Base-by-base conservation (phyloP, 2,113 vertebrate genomes). In the Pionites leucogaster region DNA sequence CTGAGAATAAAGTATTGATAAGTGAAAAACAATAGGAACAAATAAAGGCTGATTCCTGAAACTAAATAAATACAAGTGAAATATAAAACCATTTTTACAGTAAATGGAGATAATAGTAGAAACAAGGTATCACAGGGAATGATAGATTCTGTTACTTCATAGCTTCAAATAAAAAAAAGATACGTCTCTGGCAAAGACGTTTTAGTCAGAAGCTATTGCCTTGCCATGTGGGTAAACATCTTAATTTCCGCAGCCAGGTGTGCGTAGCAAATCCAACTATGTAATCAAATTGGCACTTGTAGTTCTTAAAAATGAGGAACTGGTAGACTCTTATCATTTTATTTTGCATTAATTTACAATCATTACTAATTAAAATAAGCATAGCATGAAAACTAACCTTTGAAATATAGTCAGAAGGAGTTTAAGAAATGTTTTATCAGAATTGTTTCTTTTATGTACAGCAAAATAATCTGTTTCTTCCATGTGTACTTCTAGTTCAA, bases 231-330 rank as follows among this genome's bases (percentile, higher is more conserved):
- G 7, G 4, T 39, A 71, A 82, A 42, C 47, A 5, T 77, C 27
- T 70, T 42, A 68, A 82, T 60, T 82, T 71, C 65, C 27, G 0
- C 37, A 52, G n/a, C 9, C 35, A 33, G 4, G 1, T 42, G 22
- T n/a, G 13, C 18, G 11, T 5, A n/a, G 28, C 9, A 92, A 46
- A 76, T 83, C 25, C 28, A n/a, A 4, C 8, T 41, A 4, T 3
- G 7, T 24, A 29, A 25, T 70, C 28, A 28, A 31, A 39, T 8
- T 0, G 1, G 6, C 19, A 19, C 20, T 35, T 10, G 2, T 7
- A 77, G 14, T 39, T 77, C 59, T 55, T 86, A 29, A 88, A 82
- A 88, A 60, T 23, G 13, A 70, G 10, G 6, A 86, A 31, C 1
- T 39, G 13, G 6, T 65, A 41, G 39, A 59, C 11, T 8, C n/a